phyloP scores from a whole-genome alignment of 2,888 invertebrate species.

The Venusia cambrica region DNA sequence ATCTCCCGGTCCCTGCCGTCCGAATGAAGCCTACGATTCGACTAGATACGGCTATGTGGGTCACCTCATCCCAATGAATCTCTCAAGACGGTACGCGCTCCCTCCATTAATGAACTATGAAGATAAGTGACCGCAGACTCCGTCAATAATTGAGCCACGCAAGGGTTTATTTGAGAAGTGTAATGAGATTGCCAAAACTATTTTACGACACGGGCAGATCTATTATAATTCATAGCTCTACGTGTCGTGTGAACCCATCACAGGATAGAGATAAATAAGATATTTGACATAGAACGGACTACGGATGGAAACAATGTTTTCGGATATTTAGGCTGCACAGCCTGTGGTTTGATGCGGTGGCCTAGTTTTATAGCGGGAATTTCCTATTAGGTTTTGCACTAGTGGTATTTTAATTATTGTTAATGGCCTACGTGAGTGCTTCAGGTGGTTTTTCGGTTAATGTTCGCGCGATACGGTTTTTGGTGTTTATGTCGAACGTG shows the following conservation, averaged over 20 bases:
- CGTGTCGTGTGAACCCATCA: constrained; percentile 10
- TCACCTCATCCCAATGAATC: constrained; percentile 3
- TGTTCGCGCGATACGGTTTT: too few species aligned
- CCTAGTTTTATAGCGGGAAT: too few species aligned
- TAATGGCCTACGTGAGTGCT: too few species aligned
- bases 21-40: too few species aligned
- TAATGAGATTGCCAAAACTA: constrained; percentile 42
- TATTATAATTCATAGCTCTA: constrained; percentile 28
- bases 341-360: too few species aligned
- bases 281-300: constrained; percentile 5
- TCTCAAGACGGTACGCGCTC: constrained; percentile 11
- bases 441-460: too few species aligned
- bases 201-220: constrained; percentile 35
- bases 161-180: constrained; percentile 40
- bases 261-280: constrained; percentile 9
- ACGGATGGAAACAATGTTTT: too few species aligned
- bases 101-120: constrained; percentile 31
- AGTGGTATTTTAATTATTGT: too few species aligned
- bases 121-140: constrained; percentile 47
- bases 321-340: too few species aligned
- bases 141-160: constrained; percentile 48
- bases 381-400: too few species aligned
- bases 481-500: too few species aligned
- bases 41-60: constrained; percentile 5
- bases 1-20: too few species aligned